Percentiles rank a stretch among this genome's conserved stretches.
These are phyloP conservation scores for Clarias magur DNA, from an alignment of 2,113 vertebrate species.

Conservation along the genomic window DNA sequence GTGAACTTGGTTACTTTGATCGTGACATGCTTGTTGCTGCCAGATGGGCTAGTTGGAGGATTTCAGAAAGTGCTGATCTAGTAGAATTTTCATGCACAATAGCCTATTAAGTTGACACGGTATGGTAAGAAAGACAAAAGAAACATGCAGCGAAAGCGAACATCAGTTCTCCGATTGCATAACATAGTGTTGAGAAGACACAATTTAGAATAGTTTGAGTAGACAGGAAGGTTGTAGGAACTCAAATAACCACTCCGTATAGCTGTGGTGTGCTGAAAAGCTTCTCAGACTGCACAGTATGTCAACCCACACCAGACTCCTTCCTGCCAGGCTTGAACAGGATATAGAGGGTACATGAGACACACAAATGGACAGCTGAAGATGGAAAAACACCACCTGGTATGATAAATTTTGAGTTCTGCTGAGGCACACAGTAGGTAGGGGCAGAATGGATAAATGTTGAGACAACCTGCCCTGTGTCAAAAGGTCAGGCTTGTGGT, in stretches of 20 bases:
- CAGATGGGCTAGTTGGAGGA: neutral
- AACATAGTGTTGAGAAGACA: neutral
- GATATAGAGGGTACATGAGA: neutral
- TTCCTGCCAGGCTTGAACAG: neutral
- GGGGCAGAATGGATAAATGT: neutral
- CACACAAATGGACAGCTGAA: neutral
- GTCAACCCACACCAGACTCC: neutral
- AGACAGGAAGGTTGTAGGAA: neutral
- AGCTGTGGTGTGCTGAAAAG: neutral
- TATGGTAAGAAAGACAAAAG: neutral
- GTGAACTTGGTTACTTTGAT: neutral
- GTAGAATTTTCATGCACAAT: neutral
- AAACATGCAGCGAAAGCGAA: neutral
- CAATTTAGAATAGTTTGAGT: neutral
- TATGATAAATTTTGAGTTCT: neutral
- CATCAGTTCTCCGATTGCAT: neutral
- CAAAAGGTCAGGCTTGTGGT: neutral
- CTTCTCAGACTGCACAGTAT: neutral
- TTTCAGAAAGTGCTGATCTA: neutral
- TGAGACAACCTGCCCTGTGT: neutral
- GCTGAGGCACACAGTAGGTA: neutral
- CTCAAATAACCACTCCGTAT: neutral
- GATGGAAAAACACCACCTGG: neutral
- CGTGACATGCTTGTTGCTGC: conserved; percentile 5
- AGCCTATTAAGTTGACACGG: neutral